Conservation (phyloP, 2,113 vertebrate genomes). For the Urocolius indicus region DNA sequence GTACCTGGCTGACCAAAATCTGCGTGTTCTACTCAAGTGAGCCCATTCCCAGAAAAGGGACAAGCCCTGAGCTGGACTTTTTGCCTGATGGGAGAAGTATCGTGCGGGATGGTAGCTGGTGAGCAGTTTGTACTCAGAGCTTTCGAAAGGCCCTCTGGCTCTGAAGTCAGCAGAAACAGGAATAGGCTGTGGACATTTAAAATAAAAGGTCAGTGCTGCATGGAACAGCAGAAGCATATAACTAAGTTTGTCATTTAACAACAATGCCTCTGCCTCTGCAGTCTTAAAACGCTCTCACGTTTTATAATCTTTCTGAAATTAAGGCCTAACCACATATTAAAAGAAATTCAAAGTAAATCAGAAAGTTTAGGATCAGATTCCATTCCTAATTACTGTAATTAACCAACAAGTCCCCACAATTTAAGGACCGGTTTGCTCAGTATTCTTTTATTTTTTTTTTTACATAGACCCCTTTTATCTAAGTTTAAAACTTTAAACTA, state of each 20-base stretch:
- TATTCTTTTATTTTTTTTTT: background rate
- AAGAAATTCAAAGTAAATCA: constrained; percentile 62
- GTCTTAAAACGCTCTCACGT: background rate
- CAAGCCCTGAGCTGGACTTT: background rate
- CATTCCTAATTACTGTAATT: constrained; percentile 70
- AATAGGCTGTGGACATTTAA: background rate
- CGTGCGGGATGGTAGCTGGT: background rate
- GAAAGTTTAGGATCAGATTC: constrained; percentile 66
- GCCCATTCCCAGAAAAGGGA: background rate
- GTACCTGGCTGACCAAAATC: background rate
- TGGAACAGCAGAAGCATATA: background rate
- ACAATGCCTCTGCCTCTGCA: background rate
- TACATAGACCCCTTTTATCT: constrained; percentile 37
- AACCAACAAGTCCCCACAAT: constrained; percentile 61
- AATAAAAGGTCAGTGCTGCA: background rate
- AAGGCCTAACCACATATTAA: constrained; percentile 46
- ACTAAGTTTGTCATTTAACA: background rate
- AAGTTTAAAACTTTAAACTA: constrained; percentile 28
- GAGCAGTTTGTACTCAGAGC: background rate
- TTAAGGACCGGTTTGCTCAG: constrained; percentile 58
- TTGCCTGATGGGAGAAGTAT: background rate
- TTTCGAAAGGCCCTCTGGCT: background rate
- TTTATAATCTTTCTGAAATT: constrained; percentile 55
- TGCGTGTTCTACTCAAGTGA: background rate
- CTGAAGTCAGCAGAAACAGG: background rate